Base-by-base conservation (phyloP, 2,113 vertebrate genomes). In the Isichthys henryi region DNA sequence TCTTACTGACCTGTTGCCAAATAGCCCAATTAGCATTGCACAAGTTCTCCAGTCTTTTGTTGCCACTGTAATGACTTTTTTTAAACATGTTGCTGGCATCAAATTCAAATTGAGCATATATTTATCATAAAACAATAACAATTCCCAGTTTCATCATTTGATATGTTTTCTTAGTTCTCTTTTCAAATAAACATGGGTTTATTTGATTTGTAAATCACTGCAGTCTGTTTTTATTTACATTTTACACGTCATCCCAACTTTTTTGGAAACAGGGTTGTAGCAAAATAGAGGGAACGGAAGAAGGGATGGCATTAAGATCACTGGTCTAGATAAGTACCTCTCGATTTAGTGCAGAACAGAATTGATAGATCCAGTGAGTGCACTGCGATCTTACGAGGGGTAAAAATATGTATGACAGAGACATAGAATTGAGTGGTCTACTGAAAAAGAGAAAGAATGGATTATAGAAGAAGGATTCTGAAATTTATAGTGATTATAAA, bases 211-310 rank as follows among this genome's bases (percentile, higher is more conserved):
- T 23, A 62, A n/a, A 62, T 62, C 7, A 62, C 9, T n/a, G 2
- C 56, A 62, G 9, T 62, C 7, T n/a, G 21, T 62, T 62, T 62
- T 62, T 62, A 62, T n/a, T 62, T 62, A 58, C 56, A 58, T 23
- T 58, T 58, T 58, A n/a, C 21, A 62, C 56, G n/a, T 62, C 56
- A 9, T 23, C 23, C 23, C 56, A 62, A 62, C 56, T n/a, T 23
- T 23, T n/a, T n/a, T 27, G 58, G 58, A 66, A 27, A 66, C 23
- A 27, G 3, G 58, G 9, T 66, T 66, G n/a, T 66, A 90, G 92
- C 90, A 92, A 90, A 91, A 92, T 56, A 89, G 93, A 91, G 91
- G 87, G 83, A 88, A 45, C 13, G 66, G 46, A 43, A 27, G 39
- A 49, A 50, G n/a, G 62, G 58, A 91, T 80, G 49, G 50, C 39